Evolutionary conservation across 1,140 invertebrate genomes (phyloP).

Genomic region (Cryptotermes secundus): DNA sequence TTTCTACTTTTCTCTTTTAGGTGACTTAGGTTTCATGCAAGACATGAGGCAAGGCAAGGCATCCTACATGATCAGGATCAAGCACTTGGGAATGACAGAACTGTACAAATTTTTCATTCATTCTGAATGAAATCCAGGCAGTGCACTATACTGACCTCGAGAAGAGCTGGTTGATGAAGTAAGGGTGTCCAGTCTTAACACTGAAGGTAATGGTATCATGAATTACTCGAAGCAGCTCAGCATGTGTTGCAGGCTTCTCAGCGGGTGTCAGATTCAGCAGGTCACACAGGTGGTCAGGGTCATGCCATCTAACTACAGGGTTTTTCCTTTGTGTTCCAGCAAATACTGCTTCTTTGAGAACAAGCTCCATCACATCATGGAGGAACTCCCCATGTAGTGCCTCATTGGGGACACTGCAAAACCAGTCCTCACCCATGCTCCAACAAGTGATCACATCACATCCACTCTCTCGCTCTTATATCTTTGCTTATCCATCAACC

Average conservation of each 20-base stretch:
- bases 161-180: conserved; percentile 56
- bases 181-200: conserved; percentile 56
- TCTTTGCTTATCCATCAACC: not conserved
- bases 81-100: no score
- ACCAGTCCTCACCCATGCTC: conserved; percentile 25
- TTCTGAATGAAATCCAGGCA: no score
- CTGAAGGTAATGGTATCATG: conserved; percentile 51
- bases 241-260: conserved; percentile 45
- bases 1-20: no score
- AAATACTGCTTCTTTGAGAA: conserved; percentile 47
- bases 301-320: conserved; percentile 46
- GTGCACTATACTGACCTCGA: conserved; percentile 44
- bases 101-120: no score
- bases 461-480: not conserved
- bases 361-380: conserved; percentile 41
- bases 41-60: no score
- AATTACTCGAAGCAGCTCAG: conserved; percentile 46
- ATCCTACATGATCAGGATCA: no score
- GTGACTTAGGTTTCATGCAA: no score
- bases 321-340: conserved; percentile 43
- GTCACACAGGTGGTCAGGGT: conserved; percentile 43
- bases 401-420: conserved; percentile 40
- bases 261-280: conserved; percentile 46
- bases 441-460: not conserved
- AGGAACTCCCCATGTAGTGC: conserved; percentile 40